A percentile compares a stretch with the other conserved stretches of the same genome.
These are phyloP conservation scores for Myoxocephalus aenaeus DNA, from an alignment of 2,797 vertebrate genomes.

Conservation along the genomic window DNA sequence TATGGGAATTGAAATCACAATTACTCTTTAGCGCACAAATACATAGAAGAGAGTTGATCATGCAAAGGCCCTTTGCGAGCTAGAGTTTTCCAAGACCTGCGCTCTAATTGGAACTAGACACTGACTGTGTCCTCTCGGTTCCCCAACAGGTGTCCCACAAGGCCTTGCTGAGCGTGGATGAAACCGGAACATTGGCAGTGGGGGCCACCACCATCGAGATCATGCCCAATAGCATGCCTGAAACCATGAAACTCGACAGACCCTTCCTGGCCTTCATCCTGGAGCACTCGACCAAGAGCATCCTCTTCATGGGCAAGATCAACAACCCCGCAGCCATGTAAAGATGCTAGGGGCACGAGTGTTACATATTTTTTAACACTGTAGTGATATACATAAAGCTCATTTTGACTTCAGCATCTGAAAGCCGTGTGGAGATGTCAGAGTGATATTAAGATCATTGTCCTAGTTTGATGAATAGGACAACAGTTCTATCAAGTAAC, in stretches of 20 bases:
- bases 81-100: not conserved
- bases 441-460: not conserved
- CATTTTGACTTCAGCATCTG: not conserved
- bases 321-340: slow-evolving; percentile 75
- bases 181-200: slow-evolving; percentile 90
- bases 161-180: slow-evolving; percentile 89
- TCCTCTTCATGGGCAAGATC: slow-evolving; percentile 87
- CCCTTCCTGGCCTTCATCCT: slow-evolving; percentile 91
- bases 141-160: slow-evolving; percentile 87
- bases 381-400: slow-evolving; percentile 7
- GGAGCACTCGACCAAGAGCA: slow-evolving; percentile 86
- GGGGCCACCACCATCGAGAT: slow-evolving; percentile 84
- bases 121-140: not conserved
- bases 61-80: not conserved
- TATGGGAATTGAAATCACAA: not conserved
- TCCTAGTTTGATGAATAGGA: slow-evolving; percentile 24
- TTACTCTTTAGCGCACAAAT: not conserved
- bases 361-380: not conserved
- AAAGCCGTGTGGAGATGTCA: not conserved
- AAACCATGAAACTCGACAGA: slow-evolving; percentile 80
- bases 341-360: not conserved
- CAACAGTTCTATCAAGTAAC: not conserved
- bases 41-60: not conserved
- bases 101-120: not conserved
- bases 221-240: slow-evolving; percentile 84